phyloP scores from a whole-genome alignment of 2,113 vertebrate species.

The Mola mola region DNA sequence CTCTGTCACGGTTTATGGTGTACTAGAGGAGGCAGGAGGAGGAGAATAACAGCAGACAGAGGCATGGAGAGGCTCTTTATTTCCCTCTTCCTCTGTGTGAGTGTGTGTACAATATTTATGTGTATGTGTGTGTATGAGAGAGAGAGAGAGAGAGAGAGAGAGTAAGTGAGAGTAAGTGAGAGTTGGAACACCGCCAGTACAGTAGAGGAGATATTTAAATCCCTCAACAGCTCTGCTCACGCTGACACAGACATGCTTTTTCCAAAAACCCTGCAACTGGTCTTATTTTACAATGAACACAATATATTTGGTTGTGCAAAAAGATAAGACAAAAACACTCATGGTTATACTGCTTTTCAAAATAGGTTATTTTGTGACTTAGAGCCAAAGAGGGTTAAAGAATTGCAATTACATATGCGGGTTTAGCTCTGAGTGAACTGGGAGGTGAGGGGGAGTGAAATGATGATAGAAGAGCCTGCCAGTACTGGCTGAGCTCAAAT shows the following conservation, averaged over 20 bases:
- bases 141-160: slow-evolving; percentile 22
- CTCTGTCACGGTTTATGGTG: slow-evolving; percentile 47
- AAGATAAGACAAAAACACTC: neutral
- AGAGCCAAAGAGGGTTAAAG: neutral
- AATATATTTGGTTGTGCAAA: neutral
- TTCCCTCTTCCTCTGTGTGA: slow-evolving; percentile 49
- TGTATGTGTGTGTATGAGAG: slow-evolving; percentile 36
- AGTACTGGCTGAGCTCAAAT: slow-evolving; percentile 63
- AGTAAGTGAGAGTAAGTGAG: too few species aligned
- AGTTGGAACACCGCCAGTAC: slow-evolving; percentile 75
- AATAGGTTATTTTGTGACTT: neutral
- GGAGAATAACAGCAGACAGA: slow-evolving; percentile 57
- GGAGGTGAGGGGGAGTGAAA: slow-evolving; percentile 10
- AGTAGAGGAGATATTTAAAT: slow-evolving; percentile 74
- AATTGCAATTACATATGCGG: too few species aligned
- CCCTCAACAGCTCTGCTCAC: slow-evolving; percentile 47
- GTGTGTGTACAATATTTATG: slow-evolving; percentile 17
- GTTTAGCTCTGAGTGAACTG: neutral
- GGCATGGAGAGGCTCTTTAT: slow-evolving; percentile 61
- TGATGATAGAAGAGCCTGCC: slow-evolving; percentile 41
- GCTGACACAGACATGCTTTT: slow-evolving; percentile 6
- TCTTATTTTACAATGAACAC: neutral
- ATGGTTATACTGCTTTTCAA: neutral
- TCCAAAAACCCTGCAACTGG: neutral
- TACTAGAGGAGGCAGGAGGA: slow-evolving; percentile 40